Evolutionary conservation across 2,113 vertebrate genomes (phyloP).

Genomic region (Hepsetus odoe): DNA sequence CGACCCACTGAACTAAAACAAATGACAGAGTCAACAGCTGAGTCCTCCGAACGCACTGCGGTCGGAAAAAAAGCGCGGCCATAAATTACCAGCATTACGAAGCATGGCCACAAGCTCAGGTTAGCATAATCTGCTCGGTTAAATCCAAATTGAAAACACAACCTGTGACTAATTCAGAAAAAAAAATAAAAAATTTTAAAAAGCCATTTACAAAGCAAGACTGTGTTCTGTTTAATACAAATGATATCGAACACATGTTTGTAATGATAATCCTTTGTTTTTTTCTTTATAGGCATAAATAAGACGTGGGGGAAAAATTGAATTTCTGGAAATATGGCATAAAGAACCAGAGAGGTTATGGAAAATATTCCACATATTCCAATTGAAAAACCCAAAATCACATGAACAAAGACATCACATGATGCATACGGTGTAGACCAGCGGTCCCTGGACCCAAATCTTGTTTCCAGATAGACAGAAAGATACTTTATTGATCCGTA

Average conservation of each 20-base stretch:
- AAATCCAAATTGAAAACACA: conserved; percentile 31
- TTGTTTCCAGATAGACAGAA: too few relatives aligned
- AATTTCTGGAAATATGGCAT: too few relatives aligned
- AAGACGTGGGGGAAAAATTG: not conserved
- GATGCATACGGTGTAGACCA: too few relatives aligned
- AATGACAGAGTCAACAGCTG: conserved; percentile 56
- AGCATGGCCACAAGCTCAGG: conserved; percentile 9
- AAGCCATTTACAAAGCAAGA: conserved; percentile 21
- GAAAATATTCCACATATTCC: too few relatives aligned
- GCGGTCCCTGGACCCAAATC: too few relatives aligned
- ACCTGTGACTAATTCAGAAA: conserved; percentile 15
- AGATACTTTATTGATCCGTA: too few relatives aligned
- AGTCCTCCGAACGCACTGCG: conserved; percentile 29
- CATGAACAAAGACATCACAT: too few relatives aligned
- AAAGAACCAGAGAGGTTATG: too few relatives aligned
- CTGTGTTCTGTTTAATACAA: conserved; percentile 40
- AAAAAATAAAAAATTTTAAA: not conserved
- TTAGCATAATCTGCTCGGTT: conserved; percentile 31
- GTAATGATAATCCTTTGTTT: conserved; percentile 12
- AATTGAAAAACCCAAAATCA: too few relatives aligned
- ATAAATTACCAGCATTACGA: conserved; percentile 38
- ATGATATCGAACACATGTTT: conserved; percentile 55
- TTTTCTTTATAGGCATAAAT: not conserved
- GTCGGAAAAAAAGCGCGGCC: conserved; percentile 18
- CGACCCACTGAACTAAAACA: conserved; percentile 54